phyloP scores from a whole-genome alignment of 2,113 vertebrate species.

The Pseudorasbora parva region DNA sequence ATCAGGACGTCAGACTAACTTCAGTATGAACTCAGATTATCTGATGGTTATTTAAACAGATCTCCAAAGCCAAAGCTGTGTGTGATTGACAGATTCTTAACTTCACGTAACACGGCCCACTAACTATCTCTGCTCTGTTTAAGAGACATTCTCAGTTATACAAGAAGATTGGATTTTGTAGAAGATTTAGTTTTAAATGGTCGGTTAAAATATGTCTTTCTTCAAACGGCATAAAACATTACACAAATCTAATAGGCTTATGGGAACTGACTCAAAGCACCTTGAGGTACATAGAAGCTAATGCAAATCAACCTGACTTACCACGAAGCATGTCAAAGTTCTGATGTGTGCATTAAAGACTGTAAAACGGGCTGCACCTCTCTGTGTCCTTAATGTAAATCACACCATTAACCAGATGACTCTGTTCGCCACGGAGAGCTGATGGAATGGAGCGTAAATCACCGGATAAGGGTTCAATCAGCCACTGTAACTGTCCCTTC shows the following conservation, averaged over 20 bases:
- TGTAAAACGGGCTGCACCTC: not conserved
- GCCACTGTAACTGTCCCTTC: constrained; percentile 25
- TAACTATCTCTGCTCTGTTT: constrained; percentile 27
- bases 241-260: constrained; percentile 21
- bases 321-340: constrained; percentile 42
- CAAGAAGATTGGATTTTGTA: constrained; percentile 1
- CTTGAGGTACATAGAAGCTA: constrained; percentile 19
- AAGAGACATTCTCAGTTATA: constrained; percentile 17
- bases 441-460: constrained; percentile 42
- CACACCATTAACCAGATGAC: constrained; percentile 37
- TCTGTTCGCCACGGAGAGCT: not conserved
- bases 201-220: constrained; percentile 10
- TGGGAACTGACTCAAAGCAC: not conserved
- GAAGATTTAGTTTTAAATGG: constrained; percentile 37
- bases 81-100: constrained; percentile 55
- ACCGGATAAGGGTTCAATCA: constrained; percentile 41
- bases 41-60: constrained; percentile 40
- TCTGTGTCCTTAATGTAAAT: constrained; percentile 41
- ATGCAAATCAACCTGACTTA: constrained; percentile 22
- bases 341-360: constrained; percentile 30
- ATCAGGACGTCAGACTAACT: too few species aligned
- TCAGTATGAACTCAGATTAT: constrained; percentile 22
- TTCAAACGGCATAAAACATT: constrained; percentile 12
- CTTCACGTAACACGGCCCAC: constrained; percentile 48
- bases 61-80: constrained; percentile 21